These are phyloP conservation scores for cattle (Bos taurus) DNA, from an alignment of 2,113 vertebrate genomes.

Conservation along the genomic window DNA sequence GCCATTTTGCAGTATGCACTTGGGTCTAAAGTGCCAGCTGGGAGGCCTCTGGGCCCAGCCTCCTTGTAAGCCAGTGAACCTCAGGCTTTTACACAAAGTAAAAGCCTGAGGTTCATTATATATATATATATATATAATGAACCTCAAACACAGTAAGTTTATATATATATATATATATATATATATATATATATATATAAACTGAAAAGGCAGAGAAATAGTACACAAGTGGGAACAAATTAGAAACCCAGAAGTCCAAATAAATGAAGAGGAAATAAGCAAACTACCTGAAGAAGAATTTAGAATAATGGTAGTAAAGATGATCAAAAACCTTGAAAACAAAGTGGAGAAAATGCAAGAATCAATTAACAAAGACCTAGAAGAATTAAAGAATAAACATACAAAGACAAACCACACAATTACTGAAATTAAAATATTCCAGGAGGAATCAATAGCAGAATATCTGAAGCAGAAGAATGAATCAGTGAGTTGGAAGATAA, in stretches of 20 bases:
- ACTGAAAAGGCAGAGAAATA: background rate
- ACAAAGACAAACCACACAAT: background rate
- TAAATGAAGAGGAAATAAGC: background rate
- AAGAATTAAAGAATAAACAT: background rate
- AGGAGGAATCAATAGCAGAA: background rate
- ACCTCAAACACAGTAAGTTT: background rate
- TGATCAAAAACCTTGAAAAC: background rate
- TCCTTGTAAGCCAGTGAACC: background rate
- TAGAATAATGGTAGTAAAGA: background rate
- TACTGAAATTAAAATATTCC: background rate
- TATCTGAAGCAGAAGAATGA: background rate
- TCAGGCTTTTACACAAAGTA: too few relatives aligned
- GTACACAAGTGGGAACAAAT: background rate
- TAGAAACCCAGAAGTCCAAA: background rate
- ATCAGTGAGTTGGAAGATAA: background rate
- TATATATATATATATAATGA: too few relatives aligned
- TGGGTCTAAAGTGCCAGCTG: background rate
- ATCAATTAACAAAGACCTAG: background rate
- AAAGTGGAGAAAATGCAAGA: background rate
- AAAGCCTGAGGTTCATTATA: too few relatives aligned
- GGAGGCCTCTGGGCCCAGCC: background rate
- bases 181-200: background rate
- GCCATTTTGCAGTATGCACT: background rate
- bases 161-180: too few relatives aligned
- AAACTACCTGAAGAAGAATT: background rate